A percentile compares a stretch with the other conserved stretches of the same genome.
phyloP scores from a whole-genome alignment of 2,888 invertebrate species.

The Plebejus melissa region DNA sequence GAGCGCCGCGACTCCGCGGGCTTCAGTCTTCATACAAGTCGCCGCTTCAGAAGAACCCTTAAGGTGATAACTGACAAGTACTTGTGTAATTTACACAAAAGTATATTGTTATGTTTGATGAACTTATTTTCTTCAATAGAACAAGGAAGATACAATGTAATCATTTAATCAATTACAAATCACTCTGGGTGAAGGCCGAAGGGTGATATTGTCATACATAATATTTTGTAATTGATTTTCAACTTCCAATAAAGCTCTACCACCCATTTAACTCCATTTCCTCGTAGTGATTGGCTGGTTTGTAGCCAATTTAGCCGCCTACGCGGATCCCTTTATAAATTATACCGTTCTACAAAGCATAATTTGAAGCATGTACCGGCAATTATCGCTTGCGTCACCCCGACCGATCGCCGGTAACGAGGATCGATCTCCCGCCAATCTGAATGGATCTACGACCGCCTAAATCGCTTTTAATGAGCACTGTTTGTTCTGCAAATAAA shows the following conservation, averaged over 20 bases:
- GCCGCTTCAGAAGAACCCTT: too few relatives aligned
- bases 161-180: neutral
- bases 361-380: neutral
- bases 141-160: neutral
- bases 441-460: constrained; percentile 49
- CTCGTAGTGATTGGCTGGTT: neutral
- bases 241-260: neutral
- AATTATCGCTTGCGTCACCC: constrained; percentile 11
- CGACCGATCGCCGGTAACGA: constrained; percentile 7
- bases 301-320: neutral
- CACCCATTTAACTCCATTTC: neutral
- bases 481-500: constrained; percentile 49
- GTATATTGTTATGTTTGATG: too few relatives aligned
- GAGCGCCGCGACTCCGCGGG: too few relatives aligned
- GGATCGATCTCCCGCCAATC: constrained; percentile 56
- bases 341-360: neutral
- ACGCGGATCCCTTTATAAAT: neutral
- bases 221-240: neutral
- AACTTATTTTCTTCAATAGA: too few relatives aligned
- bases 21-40: too few relatives aligned
- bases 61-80: too few relatives aligned
- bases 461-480: constrained; percentile 57
- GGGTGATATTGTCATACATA: neutral
- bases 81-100: too few relatives aligned
- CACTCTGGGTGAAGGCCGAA: neutral